A percentile compares a stretch with the other conserved stretches of the same genome.
phyloP scores from a whole-genome alignment of 2,113 vertebrate genomes.

The Platichthys stellatus region DNA sequence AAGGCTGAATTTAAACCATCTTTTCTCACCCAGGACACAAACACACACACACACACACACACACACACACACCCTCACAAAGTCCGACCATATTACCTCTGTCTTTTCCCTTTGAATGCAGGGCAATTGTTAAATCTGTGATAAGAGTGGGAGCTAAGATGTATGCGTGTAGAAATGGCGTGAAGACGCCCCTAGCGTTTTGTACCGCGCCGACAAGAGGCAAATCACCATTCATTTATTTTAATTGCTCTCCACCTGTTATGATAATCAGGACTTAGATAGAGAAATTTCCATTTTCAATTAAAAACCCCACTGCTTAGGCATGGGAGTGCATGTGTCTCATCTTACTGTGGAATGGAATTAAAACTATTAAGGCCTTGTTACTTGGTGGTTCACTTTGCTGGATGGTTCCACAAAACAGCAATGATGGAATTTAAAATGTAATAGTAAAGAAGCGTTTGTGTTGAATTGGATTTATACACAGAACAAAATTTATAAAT shows the following conservation, averaged over 20 bases:
- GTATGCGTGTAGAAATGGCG: slow-evolving; percentile 46
- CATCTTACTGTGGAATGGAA: slow-evolving; percentile 44
- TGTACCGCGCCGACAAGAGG: slow-evolving; percentile 51
- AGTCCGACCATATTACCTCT: slow-evolving; percentile 23
- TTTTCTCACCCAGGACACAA: slow-evolving; percentile 38
- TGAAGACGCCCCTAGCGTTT: slow-evolving; percentile 56
- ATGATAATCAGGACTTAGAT: slow-evolving; percentile 77
- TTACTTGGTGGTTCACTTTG: slow-evolving; percentile 9
- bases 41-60: not conserved
- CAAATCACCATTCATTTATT: slow-evolving; percentile 76
- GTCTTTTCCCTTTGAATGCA: slow-evolving; percentile 44
- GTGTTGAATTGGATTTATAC: not conserved
- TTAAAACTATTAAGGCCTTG: slow-evolving; percentile 42
- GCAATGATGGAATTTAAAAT: not conserved
- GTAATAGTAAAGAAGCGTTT: not conserved
- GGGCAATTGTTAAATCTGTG: slow-evolving; percentile 58
- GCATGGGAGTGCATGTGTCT: slow-evolving; percentile 47
- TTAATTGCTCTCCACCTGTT: slow-evolving; percentile 79
- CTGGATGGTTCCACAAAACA: slow-evolving; percentile 10
- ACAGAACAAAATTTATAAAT: not conserved
- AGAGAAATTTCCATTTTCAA: slow-evolving; percentile 81
- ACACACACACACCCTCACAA: slow-evolving; percentile 4
- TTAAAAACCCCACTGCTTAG: slow-evolving; percentile 64
- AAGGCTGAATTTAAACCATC: slow-evolving; percentile 53
- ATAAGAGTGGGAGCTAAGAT: slow-evolving; percentile 35